Base-by-base conservation (phyloP, 2,113 vertebrate genomes). In the Oncorhynchus nerka region DNA sequence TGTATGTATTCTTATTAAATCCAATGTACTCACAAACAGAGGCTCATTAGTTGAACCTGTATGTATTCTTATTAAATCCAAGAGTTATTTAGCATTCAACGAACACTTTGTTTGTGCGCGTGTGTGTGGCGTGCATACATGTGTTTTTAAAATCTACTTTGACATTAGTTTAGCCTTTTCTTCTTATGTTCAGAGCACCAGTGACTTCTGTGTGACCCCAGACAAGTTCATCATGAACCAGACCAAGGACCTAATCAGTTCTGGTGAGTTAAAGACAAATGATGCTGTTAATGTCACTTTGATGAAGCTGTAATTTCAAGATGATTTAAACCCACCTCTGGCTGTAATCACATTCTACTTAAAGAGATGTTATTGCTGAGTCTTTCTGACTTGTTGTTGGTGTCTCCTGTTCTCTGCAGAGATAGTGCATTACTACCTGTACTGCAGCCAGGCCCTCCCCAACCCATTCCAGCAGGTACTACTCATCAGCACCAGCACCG, bases 401-500 rank as follows among this genome's bases (percentile, higher is more conserved):
- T 45, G 39, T 45, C 9, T 80, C 15, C 68, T 12, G 79, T 24
- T 74, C 8, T 74, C 69, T 91, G 26, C 92, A 99, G 97, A 94
- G 76, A 95, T 98, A 71, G 89, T 95, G 75, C 95, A 92, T 79
- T 99, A 99, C 84, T 99, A 99, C 86, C 84, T 99, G 81, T 96
- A 96, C 81, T 99, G 97, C 84, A 94, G 95, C 77, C 97, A 98
- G 89, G 95, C 92, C 57, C 80, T 91, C 7, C 93, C 91, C 90
- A 98, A 94, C 89, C 97, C 97, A 22, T 99, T 97, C 90, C 97
- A 99, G 90, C 96, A 97, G 97, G 97, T 98, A 92, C 20, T 22
- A 87, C 64, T 80, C 75, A 67, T 77, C 20, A 13, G 4, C 13
- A 68, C 13, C 13, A 30, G 3, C 28, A 64, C 61, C 61, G 8